Evolutionary conservation across 2,888 invertebrate genomes (phyloP).

Genomic region (Tiliacea citrago): DNA sequence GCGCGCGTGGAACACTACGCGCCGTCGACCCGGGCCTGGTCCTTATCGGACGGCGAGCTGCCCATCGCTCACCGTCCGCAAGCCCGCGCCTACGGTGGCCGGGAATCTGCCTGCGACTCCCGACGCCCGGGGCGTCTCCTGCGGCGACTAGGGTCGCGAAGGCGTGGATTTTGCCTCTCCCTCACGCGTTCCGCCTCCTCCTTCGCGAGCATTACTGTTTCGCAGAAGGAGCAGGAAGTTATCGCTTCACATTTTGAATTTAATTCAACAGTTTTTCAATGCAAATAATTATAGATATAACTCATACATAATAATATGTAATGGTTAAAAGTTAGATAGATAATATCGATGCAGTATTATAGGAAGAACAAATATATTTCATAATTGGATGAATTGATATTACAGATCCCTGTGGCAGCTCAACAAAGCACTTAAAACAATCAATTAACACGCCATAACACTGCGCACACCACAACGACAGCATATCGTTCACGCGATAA

Average conservation of each 20-base stretch:
- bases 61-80: no score
- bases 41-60: no score
- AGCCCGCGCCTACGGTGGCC: no score
- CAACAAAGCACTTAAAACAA: constrained; percentile 37
- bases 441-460: constrained; percentile 56
- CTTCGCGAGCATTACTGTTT: no score
- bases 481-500: constrained; percentile 72
- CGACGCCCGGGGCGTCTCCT: no score
- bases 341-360: not conserved
- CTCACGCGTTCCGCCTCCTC: no score
- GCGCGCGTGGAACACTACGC: no score
- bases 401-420: constrained; percentile 1
- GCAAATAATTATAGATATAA: not conserved
- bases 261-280: not conserved
- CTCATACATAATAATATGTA: not conserved
- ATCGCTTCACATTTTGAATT: not conserved
- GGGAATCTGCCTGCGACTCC: no score
- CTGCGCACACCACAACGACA: constrained; percentile 64
- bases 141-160: no score
- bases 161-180: no score
- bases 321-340: not conserved
- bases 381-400: constrained; percentile 11
- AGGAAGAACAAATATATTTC: not conserved
- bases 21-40: no score
- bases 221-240: not conserved